These are phyloP conservation scores for Arenaria interpres DNA, from an alignment of 2,113 vertebrate genomes.

Conservation along the genomic window DNA sequence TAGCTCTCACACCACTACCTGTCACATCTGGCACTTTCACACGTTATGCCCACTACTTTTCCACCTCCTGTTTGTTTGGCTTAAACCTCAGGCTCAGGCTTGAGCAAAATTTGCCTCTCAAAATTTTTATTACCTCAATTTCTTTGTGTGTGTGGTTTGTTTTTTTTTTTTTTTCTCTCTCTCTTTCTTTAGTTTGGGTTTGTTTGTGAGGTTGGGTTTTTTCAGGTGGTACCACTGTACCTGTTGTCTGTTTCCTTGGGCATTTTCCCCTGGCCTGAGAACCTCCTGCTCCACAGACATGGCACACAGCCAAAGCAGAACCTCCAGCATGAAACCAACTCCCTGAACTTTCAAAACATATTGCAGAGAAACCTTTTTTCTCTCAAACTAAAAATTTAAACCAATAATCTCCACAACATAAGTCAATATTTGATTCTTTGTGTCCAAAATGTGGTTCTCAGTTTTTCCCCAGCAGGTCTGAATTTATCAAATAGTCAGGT, in stretches of 20 bases:
- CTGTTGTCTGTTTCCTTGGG: neutral
- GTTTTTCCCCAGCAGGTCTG: slow-evolving; percentile 26
- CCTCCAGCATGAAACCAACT: neutral
- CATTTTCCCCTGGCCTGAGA: neutral
- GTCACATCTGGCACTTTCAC: neutral
- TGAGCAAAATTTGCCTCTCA: neutral
- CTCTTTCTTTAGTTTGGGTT: neutral
- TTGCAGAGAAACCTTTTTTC: slow-evolving; percentile 1
- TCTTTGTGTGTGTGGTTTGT: neutral
- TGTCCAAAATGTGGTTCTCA: neutral
- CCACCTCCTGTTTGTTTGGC: neutral
- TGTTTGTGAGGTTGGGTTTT: neutral
- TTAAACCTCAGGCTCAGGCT: neutral
- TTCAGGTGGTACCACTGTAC: too few species aligned
- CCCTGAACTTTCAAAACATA: neutral
- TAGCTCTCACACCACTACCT: neutral
- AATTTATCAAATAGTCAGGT: slow-evolving; percentile 16
- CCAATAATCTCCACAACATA: neutral
- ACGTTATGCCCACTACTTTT: neutral
- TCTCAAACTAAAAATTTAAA: neutral
- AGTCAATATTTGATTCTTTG: neutral
- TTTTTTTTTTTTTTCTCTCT: neutral
- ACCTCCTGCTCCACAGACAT: neutral
- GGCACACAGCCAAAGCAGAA: neutral
- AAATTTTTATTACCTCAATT: neutral